Percentiles rank a stretch among this genome's conserved stretches.
phyloP scores from a whole-genome alignment of 2,888 invertebrate species.

The Dasysyrphus tricinctus region DNA sequence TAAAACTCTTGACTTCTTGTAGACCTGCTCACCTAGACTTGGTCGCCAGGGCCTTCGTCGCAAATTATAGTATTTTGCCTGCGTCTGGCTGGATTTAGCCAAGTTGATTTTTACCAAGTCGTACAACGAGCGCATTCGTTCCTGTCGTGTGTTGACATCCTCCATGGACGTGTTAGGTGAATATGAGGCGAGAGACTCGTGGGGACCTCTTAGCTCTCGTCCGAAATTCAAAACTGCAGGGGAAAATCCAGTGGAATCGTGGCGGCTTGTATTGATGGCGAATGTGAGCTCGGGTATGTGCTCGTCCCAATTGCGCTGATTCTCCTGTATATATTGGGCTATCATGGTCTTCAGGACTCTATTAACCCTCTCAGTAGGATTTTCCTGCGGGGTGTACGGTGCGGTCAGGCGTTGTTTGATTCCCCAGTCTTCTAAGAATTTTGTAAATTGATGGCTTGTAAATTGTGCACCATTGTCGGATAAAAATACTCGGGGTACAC shows the following conservation, averaged over 20 bases:
- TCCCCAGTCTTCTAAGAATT: not conserved
- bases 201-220: slow-evolving; percentile 10
- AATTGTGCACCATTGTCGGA: slow-evolving; percentile 21
- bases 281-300: slow-evolving; percentile 24
- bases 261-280: not conserved
- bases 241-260: slow-evolving; percentile 6
- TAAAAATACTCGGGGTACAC: not conserved
- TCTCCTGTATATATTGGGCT: slow-evolving; percentile 5
- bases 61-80: too few species aligned
- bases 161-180: not conserved
- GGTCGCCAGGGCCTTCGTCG: too few species aligned
- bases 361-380: slow-evolving; percentile 34
- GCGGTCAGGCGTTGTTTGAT: not conserved
- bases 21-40: too few species aligned
- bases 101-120: not conserved
- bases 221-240: slow-evolving; percentile 26
- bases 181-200: too few species aligned
- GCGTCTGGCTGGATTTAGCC: too few species aligned
- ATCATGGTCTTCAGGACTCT: slow-evolving; percentile 31
- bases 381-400: slow-evolving; percentile 16
- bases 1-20: too few species aligned
- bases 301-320: slow-evolving; percentile 38
- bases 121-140: not conserved
- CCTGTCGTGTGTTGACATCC: not conserved
- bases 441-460: slow-evolving; percentile 15